Conservation (phyloP, 2,888 invertebrate genomes). For the Perizoma flavofasciatum region DNA sequence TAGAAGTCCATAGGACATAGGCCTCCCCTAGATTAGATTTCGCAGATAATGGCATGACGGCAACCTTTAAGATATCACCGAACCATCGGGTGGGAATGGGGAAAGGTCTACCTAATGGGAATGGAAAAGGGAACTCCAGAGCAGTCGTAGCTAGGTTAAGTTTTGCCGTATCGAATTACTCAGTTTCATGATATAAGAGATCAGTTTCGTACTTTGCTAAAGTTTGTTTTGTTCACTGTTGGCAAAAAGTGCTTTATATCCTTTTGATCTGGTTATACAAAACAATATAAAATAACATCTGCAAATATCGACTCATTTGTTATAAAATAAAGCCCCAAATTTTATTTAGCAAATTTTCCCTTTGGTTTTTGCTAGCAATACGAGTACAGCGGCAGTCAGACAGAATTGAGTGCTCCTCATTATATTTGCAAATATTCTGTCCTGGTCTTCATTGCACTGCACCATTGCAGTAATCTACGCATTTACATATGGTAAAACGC, state of each 20-base stretch:
- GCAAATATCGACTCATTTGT: background rate
- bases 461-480: conserved; percentile 35
- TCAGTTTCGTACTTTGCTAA: conserved; percentile 12
- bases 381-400: conserved; percentile 7
- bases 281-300: background rate
- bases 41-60: no score
- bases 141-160: background rate
- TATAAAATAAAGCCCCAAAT: background rate
- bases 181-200: conserved; percentile 24
- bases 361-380: background rate
- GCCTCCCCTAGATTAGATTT: no score
- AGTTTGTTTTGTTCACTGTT: conserved; percentile 12
- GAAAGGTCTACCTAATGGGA: background rate
- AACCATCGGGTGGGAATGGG: no score
- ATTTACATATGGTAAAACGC: conserved; percentile 38
- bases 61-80: no score
- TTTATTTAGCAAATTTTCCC: background rate
- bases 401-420: conserved; percentile 34
- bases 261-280: conserved; percentile 7
- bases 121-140: conserved; percentile 9
- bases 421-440: conserved; percentile 41
- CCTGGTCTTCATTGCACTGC: conserved; percentile 22
- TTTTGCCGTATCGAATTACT: conserved; percentile 14
- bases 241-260: conserved; percentile 6
- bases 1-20: no score